These are phyloP conservation scores for Schizotus pectinicornis DNA, from an alignment of 2,888 invertebrate species.

Conservation along the genomic window DNA sequence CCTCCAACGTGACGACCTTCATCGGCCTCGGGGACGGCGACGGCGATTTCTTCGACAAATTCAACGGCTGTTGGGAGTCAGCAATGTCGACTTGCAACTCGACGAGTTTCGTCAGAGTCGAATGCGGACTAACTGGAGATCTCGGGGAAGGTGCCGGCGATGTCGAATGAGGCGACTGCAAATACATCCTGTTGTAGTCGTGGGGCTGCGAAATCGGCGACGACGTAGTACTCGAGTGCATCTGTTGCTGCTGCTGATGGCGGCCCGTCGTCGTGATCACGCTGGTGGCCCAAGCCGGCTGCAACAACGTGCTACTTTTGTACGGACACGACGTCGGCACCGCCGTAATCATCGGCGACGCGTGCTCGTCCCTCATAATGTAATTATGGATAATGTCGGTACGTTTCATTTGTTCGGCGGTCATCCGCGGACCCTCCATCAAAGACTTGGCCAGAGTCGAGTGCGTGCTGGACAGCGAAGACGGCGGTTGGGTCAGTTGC, in stretches of 20 bases:
- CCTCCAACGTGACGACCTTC: conserved; percentile 56
- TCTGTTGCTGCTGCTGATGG: conserved; percentile 31
- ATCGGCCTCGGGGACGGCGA: conserved; percentile 74
- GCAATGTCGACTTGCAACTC: conserved; percentile 86
- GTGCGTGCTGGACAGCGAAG: conserved; percentile 82
- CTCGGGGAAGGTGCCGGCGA: conserved; percentile 56
- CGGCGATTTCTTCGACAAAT: conserved; percentile 86
- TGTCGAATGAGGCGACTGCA: conserved; percentile 59
- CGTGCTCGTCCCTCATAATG: conserved; percentile 79
- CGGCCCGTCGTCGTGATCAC: conserved; percentile 69
- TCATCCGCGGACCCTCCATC: conserved; percentile 94
- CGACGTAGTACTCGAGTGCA: conserved; percentile 40
- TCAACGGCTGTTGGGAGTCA: conserved; percentile 82
- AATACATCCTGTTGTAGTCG: conserved; percentile 57
- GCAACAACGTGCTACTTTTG: conserved; percentile 49
- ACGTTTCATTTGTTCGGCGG: conserved; percentile 89
- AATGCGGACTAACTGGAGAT: conserved; percentile 56
- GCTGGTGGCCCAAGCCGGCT: conserved; percentile 62
- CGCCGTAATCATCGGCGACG: conserved; percentile 62
- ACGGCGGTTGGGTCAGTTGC: conserved; percentile 52
- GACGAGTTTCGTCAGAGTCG: conserved; percentile 63
- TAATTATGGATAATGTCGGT: conserved; percentile 92
- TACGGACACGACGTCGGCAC: conserved; percentile 60
- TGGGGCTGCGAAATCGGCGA: conserved; percentile 51
- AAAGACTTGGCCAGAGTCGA: conserved; percentile 88